Evolutionary conservation across 2,797 vertebrate genomes (phyloP).

Genomic region (Emys orbicularis): DNA sequence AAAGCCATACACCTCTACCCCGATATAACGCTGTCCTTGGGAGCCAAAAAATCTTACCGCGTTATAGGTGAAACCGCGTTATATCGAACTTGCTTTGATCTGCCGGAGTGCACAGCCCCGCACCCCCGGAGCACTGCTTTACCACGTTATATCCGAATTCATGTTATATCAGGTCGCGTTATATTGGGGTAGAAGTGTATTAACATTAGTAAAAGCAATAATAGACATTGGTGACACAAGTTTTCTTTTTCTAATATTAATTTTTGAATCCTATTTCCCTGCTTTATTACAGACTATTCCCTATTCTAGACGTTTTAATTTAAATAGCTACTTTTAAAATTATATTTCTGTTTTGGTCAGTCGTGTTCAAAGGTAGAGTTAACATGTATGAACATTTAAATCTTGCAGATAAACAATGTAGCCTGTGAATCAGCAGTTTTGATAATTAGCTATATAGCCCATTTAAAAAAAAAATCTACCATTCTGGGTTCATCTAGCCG

Average conservation of each 20-base stretch:
- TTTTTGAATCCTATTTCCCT: not conserved
- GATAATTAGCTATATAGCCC: not conserved
- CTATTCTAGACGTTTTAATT: not conserved
- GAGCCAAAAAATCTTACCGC: too few relatives aligned
- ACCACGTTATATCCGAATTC: too few relatives aligned
- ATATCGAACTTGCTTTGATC: too few relatives aligned
- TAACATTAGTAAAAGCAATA: not conserved
- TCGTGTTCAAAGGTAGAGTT: not conserved
- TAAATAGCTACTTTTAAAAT: not conserved
- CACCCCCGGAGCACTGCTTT: too few relatives aligned
- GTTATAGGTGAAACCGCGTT: too few relatives aligned
- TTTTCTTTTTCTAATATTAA: not conserved
- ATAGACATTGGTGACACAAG: not conserved
- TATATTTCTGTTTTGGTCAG: not conserved
- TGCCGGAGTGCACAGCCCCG: too few relatives aligned
- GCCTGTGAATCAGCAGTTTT: not conserved
- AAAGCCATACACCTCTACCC: not conserved
- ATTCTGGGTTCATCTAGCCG: not conserved
- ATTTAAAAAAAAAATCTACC: not conserved
- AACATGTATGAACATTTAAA: not conserved
- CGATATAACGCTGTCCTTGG: too few relatives aligned
- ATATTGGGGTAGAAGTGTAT: too few relatives aligned
- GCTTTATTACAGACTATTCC: not conserved
- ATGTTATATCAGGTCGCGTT: too few relatives aligned
- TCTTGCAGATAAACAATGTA: not conserved